A percentile compares a stretch with the other conserved stretches of the same genome.
Evolutionary conservation across 2,888 invertebrate species (phyloP).

Genomic region (Drosophila greeni): DNA sequence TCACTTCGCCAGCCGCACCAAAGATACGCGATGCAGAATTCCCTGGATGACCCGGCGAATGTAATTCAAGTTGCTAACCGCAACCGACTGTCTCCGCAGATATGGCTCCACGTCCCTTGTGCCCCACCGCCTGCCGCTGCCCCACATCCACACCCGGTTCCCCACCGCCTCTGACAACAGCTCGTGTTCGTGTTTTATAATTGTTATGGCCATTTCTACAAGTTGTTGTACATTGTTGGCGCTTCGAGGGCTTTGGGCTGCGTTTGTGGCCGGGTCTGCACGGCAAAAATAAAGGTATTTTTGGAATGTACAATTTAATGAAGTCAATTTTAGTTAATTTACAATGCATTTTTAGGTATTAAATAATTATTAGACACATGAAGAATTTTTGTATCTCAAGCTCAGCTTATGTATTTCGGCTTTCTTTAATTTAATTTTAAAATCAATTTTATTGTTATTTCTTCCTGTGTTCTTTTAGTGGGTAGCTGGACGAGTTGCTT

Average conservation of each 20-base stretch:
- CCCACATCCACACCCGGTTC: background rate
- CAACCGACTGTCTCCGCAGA: constrained; percentile 28
- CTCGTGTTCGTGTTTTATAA: constrained; percentile 38
- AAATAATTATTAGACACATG: background rate
- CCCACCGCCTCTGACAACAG: background rate
- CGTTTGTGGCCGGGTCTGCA: constrained; percentile 6
- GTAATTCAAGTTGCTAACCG: constrained; percentile 44
- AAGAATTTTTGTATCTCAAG: background rate
- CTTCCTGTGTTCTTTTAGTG: constrained; percentile 2
- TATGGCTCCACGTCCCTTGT: constrained; percentile 10
- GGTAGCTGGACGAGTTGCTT: constrained; percentile 13
- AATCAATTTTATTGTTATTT: background rate
- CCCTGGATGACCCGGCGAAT: constrained; percentile 33
- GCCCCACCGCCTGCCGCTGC: constrained; percentile 5
- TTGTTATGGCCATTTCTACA: constrained; percentile 44
- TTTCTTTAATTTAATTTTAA: background rate
- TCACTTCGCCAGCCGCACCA: constrained; percentile 51
- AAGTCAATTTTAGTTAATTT: background rate
- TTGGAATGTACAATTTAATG: background rate
- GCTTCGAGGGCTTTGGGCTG: constrained; percentile 17
- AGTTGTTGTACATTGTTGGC: constrained; percentile 43
- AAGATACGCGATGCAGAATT: constrained; percentile 37
- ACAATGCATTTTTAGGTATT: background rate
- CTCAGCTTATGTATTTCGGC: background rate
- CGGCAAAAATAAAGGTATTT: background rate